Conservation (phyloP, 2,113 vertebrate species). For the Empidonax traillii region DNA sequence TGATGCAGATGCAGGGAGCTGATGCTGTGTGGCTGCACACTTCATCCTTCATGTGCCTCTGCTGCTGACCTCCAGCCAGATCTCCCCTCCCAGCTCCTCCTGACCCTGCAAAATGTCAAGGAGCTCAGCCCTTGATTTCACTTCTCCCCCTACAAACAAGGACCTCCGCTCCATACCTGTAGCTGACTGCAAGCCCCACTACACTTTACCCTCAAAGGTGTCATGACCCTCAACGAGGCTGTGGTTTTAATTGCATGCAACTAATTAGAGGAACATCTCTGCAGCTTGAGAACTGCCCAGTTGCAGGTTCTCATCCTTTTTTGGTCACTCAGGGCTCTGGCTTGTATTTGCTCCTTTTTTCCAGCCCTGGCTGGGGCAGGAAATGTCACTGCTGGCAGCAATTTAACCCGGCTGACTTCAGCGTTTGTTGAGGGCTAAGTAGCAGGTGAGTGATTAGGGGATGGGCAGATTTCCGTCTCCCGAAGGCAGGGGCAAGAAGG, state of each 20-base stretch:
- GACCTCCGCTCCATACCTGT: neutral
- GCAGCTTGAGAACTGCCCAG: slow-evolving; percentile 31
- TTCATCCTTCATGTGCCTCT: neutral
- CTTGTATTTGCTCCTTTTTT: neutral
- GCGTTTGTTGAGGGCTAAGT: neutral
- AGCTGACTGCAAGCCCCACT: neutral
- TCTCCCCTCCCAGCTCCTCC: neutral
- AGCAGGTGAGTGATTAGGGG: slow-evolving; percentile 4
- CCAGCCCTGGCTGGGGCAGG: neutral
- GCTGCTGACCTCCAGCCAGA: neutral
- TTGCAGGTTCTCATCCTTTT: slow-evolving; percentile 5
- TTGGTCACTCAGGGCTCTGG: neutral
- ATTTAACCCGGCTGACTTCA: slow-evolving; percentile 37
- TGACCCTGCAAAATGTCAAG: neutral
- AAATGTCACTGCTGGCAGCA: slow-evolving; percentile 52
- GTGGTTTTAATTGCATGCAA: neutral
- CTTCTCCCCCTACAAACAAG: neutral
- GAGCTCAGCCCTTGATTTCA: neutral
- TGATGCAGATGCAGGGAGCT: rapidly evolving
- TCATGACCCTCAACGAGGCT: neutral
- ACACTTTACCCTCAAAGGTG: slow-evolving; percentile 13
- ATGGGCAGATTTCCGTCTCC: neutral
- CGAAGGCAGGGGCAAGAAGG: neutral
- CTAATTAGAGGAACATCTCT: slow-evolving; percentile 33
- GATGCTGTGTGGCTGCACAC: rapidly evolving